phyloP scores from a whole-genome alignment of 2,113 vertebrate genomes.

The Desmodus rotundus region DNA sequence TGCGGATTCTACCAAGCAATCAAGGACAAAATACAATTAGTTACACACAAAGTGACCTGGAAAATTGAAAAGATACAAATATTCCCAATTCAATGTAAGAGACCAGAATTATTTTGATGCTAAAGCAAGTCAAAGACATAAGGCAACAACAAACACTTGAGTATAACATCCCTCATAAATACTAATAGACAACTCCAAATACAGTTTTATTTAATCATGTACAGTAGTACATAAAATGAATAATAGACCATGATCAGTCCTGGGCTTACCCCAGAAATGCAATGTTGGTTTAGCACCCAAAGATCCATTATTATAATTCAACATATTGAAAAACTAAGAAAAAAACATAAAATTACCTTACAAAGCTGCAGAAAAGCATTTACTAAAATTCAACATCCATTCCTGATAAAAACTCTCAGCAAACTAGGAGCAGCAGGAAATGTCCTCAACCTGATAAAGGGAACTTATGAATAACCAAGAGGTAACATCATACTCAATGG shows the following conservation, averaged over 20 bases:
- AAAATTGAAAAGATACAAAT: not conserved
- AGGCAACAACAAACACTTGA: not conserved
- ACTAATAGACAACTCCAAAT: not conserved
- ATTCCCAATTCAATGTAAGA: not conserved
- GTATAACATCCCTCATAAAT: not conserved
- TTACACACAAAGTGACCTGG: conserved; percentile 6
- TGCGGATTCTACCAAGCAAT: not conserved
- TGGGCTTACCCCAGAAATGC: not conserved
- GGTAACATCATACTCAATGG: not conserved
- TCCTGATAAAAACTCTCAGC: not conserved
- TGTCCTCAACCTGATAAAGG: not conserved
- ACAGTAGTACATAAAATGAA: not conserved
- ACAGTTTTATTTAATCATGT: not conserved
- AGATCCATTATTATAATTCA: not conserved
- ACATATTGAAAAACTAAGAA: not conserved
- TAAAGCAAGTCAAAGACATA: not conserved
- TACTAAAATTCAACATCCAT: not conserved
- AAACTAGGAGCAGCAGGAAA: not conserved
- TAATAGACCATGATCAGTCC: not conserved
- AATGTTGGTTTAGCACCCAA: not conserved
- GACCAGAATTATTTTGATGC: not conserved
- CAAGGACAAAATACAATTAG: conserved; percentile 6
- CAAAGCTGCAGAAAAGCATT: not conserved
- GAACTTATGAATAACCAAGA: not conserved
- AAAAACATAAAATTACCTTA: not conserved